Percentiles rank a stretch among this genome's conserved stretches.
Evolutionary conservation across 2,797 vertebrate species (phyloP).

Genomic region (Mionectes olivaceus): DNA sequence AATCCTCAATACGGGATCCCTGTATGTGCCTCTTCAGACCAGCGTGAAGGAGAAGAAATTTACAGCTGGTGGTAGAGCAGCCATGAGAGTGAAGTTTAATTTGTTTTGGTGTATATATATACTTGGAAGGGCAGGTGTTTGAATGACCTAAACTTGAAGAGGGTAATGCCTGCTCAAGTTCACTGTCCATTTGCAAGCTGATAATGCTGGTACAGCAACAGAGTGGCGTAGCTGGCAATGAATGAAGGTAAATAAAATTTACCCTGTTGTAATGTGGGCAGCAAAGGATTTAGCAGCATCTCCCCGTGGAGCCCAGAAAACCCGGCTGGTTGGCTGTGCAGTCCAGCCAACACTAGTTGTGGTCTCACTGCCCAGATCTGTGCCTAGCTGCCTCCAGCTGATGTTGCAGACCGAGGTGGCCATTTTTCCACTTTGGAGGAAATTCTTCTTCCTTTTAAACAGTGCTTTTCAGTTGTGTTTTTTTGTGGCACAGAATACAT

Average conservation of each 20-base stretch:
- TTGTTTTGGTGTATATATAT: neutral
- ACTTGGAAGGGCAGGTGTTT: neutral
- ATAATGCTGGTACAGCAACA: neutral
- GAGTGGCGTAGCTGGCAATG: neutral
- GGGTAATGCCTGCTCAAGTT: neutral
- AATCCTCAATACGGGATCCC: neutral
- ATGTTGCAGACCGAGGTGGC: rapidly evolving
- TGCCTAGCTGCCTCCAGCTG: neutral
- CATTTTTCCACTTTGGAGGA: neutral
- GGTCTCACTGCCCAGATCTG: neutral
- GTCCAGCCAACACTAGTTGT: rapidly evolving
- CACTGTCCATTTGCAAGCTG: neutral
- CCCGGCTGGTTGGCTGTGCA: neutral
- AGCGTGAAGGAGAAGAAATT: neutral
- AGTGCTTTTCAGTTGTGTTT: neutral
- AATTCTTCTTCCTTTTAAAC: neutral
- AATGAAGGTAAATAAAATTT: neutral
- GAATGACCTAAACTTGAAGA: neutral
- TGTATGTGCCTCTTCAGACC: neutral
- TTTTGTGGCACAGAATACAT: neutral
- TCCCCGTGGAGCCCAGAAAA: neutral
- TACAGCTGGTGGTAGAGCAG: neutral
- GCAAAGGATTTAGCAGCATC: neutral
- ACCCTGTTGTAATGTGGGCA: neutral
- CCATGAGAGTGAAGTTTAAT: neutral